Evolutionary conservation across 2,797 vertebrate species (phyloP).

Genomic region (Danio tinwini): DNA sequence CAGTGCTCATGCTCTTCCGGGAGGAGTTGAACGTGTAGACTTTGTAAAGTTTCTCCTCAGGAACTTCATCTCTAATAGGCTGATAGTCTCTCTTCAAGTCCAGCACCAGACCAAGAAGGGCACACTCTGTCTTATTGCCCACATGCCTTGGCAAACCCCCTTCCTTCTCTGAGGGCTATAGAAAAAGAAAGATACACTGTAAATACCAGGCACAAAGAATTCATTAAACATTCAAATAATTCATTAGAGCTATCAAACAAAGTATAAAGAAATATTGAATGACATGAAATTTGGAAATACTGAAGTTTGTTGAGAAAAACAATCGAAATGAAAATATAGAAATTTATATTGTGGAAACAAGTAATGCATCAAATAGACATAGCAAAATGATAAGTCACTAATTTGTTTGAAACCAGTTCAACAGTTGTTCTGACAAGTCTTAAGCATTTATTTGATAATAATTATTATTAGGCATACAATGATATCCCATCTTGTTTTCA

Average conservation of each 20-base stretch:
- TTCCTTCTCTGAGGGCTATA: conserved; percentile 92
- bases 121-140: conserved; percentile 97
- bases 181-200: background rate
- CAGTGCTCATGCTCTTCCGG: conserved; percentile 98
- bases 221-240: background rate
- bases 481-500: too few species aligned
- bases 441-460: too few species aligned
- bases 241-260: background rate
- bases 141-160: conserved; percentile 94
- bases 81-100: conserved; percentile 94
- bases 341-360: background rate
- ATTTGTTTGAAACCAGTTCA: too few species aligned
- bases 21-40: conserved; percentile 98
- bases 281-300: background rate
- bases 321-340: background rate
- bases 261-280: background rate
- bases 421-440: too few species aligned
- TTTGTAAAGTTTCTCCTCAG: conserved; percentile 94
- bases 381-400: background rate
- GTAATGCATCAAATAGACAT: background rate
- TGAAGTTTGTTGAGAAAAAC: background rate
- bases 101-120: conserved; percentile 90
- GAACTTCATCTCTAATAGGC: conserved; percentile 89
- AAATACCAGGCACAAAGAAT: background rate
- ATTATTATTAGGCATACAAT: too few species aligned